Conservation (phyloP, 2,888 invertebrate species). For the Stenodera caucasica region DNA sequence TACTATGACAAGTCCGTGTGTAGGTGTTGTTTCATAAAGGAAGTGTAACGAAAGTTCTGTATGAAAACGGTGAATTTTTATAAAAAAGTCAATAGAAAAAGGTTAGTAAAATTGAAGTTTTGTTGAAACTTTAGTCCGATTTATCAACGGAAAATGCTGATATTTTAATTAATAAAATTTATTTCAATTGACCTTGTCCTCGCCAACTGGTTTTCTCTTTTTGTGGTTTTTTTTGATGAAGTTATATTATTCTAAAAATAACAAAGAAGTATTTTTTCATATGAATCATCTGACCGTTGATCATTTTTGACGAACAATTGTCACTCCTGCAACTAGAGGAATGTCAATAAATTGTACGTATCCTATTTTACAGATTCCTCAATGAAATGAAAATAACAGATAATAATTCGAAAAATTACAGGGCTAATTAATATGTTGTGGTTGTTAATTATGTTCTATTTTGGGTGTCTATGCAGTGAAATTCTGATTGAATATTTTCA, state of each 20-base stretch:
- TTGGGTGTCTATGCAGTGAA: background rate
- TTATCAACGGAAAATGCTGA: too few species aligned
- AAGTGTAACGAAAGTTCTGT: conserved; percentile 28
- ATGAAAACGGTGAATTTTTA: conserved; percentile 20
- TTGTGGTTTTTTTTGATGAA: background rate
- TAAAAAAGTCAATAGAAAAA: conserved; percentile 9
- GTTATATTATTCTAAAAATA: background rate
- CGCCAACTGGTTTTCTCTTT: conserved; percentile 19
- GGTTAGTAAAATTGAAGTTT: too few species aligned
- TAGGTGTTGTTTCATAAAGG: conserved; percentile 33
- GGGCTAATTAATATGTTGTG: background rate
- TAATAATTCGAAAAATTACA: background rate
- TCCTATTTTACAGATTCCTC: too few species aligned
- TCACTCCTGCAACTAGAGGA: background rate
- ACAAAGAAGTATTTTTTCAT: background rate
- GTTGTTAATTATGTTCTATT: background rate
- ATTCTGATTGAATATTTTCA: background rate
- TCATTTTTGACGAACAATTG: background rate
- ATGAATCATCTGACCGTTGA: background rate
- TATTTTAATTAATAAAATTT: too few species aligned
- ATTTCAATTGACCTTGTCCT: conserved; percentile 26
- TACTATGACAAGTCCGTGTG: conserved; percentile 36
- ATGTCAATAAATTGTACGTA: background rate
- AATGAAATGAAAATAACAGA: too few species aligned
- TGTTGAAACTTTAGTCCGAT: too few species aligned